phyloP scores from a whole-genome alignment of 1,140 invertebrate species.

The Tetramorium simillimum region DNA sequence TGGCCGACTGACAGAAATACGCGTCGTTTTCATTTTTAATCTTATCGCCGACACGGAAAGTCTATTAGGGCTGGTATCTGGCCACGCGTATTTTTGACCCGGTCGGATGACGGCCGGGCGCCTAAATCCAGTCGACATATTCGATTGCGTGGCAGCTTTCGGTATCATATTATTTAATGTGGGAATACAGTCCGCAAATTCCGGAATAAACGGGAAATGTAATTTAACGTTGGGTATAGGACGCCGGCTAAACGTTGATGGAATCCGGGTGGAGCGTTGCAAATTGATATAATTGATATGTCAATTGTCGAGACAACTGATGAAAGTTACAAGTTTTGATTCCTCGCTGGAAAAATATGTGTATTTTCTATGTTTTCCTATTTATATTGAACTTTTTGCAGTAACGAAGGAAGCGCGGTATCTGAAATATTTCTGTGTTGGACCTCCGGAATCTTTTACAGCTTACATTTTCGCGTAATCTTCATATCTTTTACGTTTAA shows the following conservation, averaged over 20 bases:
- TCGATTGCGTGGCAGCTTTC: conserved; percentile 46
- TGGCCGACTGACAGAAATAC: conserved; percentile 58
- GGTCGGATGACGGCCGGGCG: conserved; percentile 23
- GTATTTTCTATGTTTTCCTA: not conserved
- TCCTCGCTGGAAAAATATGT: conserved; percentile 19
- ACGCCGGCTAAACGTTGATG: conserved; percentile 43
- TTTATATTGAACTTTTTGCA: not conserved
- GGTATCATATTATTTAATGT: conserved; percentile 58
- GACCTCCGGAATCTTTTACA: not conserved
- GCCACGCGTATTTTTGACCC: conserved; percentile 47
- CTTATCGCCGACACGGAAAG: conserved; percentile 51
- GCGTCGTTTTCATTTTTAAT: conserved; percentile 56
- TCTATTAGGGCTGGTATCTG: conserved; percentile 55
- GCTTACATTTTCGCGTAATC: not conserved
- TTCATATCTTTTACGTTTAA: not conserved
- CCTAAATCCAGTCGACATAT: conserved; percentile 39
- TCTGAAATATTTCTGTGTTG: not conserved
- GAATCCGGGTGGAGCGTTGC: conserved; percentile 16
- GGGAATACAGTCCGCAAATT: conserved; percentile 32
- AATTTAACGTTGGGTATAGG: conserved; percentile 40
- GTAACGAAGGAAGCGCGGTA: no score
- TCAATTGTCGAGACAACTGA: conserved; percentile 24
- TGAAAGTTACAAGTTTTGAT: not conserved
- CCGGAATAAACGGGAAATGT: conserved; percentile 54
- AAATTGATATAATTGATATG: conserved; percentile 49